These are phyloP conservation scores for Coreius guichenoti DNA, from an alignment of 2,797 vertebrate genomes.

Conservation along the genomic window DNA sequence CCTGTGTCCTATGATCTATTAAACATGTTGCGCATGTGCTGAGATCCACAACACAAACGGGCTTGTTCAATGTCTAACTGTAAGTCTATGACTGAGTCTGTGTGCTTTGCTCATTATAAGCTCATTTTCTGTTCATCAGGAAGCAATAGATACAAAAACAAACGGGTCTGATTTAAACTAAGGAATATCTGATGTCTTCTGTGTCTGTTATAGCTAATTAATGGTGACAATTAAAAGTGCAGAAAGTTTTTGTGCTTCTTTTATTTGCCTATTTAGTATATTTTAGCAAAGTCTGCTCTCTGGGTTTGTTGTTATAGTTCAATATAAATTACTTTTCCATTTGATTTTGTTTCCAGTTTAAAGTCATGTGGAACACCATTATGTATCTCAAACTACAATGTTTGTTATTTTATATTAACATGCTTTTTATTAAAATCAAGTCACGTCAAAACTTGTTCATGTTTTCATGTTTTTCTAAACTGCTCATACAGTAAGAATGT, in stretches of 20 bases:
- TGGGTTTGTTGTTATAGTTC: neutral
- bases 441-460: neutral
- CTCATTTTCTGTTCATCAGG: neutral
- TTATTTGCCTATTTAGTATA: neutral
- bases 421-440: neutral
- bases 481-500: neutral
- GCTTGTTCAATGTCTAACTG: neutral
- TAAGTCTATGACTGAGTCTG: neutral
- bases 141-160: neutral
- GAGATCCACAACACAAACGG: neutral
- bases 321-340: neutral
- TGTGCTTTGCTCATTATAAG: neutral
- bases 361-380: neutral
- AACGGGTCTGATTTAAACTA: slow-evolving; percentile 33
- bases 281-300: neutral
- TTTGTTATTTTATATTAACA: neutral
- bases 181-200: slow-evolving; percentile 2
- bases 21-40: neutral
- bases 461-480: neutral
- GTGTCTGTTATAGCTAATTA: slow-evolving; percentile 57
- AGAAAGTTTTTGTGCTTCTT: slow-evolving; percentile 37
- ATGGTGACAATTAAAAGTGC: slow-evolving; percentile 47
- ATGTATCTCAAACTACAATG: neutral
- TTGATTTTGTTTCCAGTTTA: neutral
- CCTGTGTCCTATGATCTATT: neutral